Percentiles rank a stretch among this genome's conserved stretches.
Evolutionary conservation across 2,113 vertebrate genomes (phyloP).

Genomic region (Campylorhamphus procurvoides): DNA sequence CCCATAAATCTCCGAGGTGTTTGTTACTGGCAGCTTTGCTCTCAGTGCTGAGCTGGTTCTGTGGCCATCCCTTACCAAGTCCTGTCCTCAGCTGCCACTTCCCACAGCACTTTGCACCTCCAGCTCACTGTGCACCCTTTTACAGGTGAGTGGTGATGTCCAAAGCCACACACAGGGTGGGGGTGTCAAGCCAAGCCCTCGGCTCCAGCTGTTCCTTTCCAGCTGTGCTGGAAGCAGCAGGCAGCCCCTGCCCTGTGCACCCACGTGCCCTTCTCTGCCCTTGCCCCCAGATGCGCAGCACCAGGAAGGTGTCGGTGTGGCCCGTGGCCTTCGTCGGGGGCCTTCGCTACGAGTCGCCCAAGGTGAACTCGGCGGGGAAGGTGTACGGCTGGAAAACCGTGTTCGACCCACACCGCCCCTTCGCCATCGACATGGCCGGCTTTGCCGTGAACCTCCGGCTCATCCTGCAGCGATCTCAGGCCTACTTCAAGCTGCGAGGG

Average conservation of each 20-base stretch:
- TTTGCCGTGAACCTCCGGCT: constrained; percentile 95
- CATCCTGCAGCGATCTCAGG: constrained; percentile 93
- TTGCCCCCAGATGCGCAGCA: constrained; percentile 88
- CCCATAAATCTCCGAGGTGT: background rate
- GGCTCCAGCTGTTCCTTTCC: background rate
- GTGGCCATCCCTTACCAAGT: background rate
- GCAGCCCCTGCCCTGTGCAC: background rate
- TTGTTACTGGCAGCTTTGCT: background rate
- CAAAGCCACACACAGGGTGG: background rate
- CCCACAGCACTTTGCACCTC: background rate
- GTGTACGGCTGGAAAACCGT: constrained; percentile 98
- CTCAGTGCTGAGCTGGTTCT: background rate
- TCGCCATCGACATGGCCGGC: constrained; percentile 98
- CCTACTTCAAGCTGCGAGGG: constrained; percentile 96
- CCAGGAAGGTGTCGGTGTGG: constrained; percentile 95
- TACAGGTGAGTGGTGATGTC: background rate
- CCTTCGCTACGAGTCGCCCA: constrained; percentile 94
- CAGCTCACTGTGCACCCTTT: background rate
- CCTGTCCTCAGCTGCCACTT: background rate
- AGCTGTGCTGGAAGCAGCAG: no score
- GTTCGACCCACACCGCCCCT: constrained; percentile 95
- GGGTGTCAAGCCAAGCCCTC: background rate
- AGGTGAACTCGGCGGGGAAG: constrained; percentile 94
- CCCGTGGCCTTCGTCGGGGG: constrained; percentile 96
- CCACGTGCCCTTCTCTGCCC: background rate